These are phyloP conservation scores for Amphiprion clarkii DNA, from an alignment of 2,797 vertebrate species.

Conservation along the genomic window DNA sequence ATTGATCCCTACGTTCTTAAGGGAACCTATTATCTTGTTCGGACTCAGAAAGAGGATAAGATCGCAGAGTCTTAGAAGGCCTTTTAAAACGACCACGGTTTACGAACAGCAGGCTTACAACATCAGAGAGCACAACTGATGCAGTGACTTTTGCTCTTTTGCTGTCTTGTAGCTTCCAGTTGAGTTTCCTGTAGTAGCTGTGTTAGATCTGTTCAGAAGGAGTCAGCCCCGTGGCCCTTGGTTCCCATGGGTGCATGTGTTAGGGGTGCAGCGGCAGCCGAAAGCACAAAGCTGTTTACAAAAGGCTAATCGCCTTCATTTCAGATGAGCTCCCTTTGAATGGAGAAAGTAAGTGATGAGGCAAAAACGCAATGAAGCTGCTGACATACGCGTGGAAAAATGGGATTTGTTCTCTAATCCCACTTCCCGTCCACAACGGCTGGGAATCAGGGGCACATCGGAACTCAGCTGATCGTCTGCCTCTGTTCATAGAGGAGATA, in stretches of 20 bases:
- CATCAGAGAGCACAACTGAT: constrained; percentile 37
- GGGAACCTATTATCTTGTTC: constrained; percentile 75
- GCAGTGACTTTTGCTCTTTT: constrained; percentile 45
- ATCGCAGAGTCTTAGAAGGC: constrained; percentile 58
- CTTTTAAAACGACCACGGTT: constrained; percentile 73
- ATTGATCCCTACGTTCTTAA: constrained; percentile 60
- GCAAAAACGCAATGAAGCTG: constrained; percentile 69
- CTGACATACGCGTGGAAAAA: constrained; percentile 74
- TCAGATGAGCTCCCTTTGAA: constrained; percentile 79
- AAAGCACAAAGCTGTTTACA: constrained; percentile 73
- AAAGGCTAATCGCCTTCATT: constrained; percentile 81
- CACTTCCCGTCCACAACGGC: constrained; percentile 81
- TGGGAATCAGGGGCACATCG: constrained; percentile 74
- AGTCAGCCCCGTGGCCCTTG: constrained; percentile 29
- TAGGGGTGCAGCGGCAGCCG: constrained; percentile 24
- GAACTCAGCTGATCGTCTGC: constrained; percentile 46
- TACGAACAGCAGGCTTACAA: constrained; percentile 60
- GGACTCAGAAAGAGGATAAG: constrained; percentile 70
- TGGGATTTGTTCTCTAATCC: constrained; percentile 82
- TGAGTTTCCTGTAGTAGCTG: neutral
- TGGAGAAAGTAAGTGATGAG: constrained; percentile 72
- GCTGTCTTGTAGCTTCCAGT: constrained; percentile 11
- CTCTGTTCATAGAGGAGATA: constrained; percentile 33
- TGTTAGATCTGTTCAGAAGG: constrained; percentile 18
- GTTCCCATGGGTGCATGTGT: constrained; percentile 64